These are phyloP conservation scores for Ascidia mentula DNA, from an alignment of 23 tunicate genomes.

Conservation along the genomic window DNA sequence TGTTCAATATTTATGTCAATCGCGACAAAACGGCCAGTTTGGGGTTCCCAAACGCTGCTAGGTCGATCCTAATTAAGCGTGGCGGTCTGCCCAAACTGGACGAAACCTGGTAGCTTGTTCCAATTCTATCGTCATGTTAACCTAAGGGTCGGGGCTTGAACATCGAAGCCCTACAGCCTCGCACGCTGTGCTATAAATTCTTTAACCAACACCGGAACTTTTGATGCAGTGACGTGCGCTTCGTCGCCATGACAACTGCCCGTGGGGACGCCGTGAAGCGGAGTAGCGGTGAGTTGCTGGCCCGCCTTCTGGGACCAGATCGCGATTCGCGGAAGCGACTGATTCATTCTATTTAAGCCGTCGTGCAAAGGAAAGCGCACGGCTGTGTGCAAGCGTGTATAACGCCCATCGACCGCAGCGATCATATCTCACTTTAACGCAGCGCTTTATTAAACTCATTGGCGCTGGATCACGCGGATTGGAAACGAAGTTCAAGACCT, in stretches of 20 bases:
- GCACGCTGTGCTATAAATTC: neutral
- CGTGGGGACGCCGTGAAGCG: neutral
- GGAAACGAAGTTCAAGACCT: too few relatives aligned
- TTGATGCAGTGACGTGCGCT: neutral
- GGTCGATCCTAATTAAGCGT: too few relatives aligned
- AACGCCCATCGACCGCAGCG: neutral
- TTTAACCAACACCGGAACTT: constrained; percentile 1
- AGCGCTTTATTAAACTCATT: too few relatives aligned
- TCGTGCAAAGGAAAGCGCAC: too few relatives aligned
- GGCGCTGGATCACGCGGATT: too few relatives aligned
- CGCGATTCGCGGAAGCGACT: neutral
- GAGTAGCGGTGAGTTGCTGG: neutral
- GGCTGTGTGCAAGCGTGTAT: neutral
- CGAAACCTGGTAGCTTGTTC: too few relatives aligned
- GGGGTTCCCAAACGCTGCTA: neutral
- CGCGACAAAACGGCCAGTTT: neutral
- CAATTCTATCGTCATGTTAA: too few relatives aligned
- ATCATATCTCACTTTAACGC: too few relatives aligned
- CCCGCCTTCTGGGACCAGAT: neutral
- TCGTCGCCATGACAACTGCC: neutral
- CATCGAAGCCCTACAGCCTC: too few relatives aligned
- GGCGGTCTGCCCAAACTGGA: too few relatives aligned
- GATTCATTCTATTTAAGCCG: neutral
- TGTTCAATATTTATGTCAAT: constrained; percentile 1
- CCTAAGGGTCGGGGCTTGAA: too few relatives aligned